Evolutionary conservation across 2,888 invertebrate genomes (phyloP).

Genomic region (Callimorpha dominula): DNA sequence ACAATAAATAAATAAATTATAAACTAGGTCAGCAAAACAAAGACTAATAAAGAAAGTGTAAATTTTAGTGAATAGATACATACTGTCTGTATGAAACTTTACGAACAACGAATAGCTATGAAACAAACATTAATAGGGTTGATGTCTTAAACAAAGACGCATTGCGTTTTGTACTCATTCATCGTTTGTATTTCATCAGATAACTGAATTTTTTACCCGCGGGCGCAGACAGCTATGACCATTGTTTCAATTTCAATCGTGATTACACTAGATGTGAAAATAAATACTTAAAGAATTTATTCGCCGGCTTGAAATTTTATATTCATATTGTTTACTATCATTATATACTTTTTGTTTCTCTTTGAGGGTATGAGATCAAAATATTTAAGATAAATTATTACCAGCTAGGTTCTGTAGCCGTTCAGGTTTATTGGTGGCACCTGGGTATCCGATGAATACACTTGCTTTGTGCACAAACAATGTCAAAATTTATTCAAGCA

Average conservation of each 20-base stretch:
- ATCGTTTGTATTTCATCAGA: constrained; percentile 56
- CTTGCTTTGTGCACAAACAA: too few relatives aligned
- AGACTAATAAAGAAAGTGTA: background rate
- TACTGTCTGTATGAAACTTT: background rate
- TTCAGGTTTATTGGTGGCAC: background rate
- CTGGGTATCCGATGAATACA: background rate
- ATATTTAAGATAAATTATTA: background rate
- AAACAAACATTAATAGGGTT: constrained; percentile 9
- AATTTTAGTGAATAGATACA: background rate
- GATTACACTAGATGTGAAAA: constrained; percentile 53
- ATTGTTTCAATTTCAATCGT: constrained; percentile 62
- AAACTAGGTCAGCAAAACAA: background rate
- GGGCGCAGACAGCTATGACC: constrained; percentile 55
- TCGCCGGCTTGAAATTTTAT: background rate
- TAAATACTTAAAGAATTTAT: constrained; percentile 6
- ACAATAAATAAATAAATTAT: constrained; percentile 1
- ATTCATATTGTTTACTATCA: background rate
- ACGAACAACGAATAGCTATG: background rate
- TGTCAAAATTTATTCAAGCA: too few relatives aligned
- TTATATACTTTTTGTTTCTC: background rate
- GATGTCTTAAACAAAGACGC: constrained; percentile 52
- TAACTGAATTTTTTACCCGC: constrained; percentile 54
- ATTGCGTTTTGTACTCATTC: constrained; percentile 45
- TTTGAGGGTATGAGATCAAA: background rate
- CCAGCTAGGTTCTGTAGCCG: background rate